Conservation (phyloP, 2,113 vertebrate species). For the Pelecanoides urinatrix region DNA sequence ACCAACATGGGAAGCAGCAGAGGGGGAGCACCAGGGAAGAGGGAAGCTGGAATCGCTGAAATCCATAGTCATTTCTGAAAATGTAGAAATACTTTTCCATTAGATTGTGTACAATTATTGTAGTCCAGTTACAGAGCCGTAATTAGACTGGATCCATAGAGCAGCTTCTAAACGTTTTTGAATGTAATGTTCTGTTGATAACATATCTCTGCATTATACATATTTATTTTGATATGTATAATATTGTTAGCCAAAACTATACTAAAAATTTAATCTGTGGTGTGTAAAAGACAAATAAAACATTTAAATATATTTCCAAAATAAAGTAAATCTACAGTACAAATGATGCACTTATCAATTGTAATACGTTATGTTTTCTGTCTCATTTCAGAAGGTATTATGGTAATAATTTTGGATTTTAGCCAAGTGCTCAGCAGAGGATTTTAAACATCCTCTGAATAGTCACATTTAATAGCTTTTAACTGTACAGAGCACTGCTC, state of each 20-base stretch:
- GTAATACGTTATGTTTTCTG: slow-evolving; percentile 72
- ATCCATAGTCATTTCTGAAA: background rate
- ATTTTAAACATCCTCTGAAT: slow-evolving; percentile 70
- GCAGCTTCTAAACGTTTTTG: background rate
- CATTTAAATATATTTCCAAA: slow-evolving; percentile 63
- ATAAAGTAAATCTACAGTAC: slow-evolving; percentile 46
- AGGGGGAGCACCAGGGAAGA: background rate
- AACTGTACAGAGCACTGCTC: slow-evolving; percentile 54
- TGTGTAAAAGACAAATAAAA: slow-evolving; percentile 35
- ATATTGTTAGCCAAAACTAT: background rate
- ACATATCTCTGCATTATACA: background rate
- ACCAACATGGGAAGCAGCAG: accelerated
- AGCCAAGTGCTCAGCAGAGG: slow-evolving; percentile 67
- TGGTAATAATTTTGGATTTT: slow-evolving; percentile 77
- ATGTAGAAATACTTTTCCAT: background rate
- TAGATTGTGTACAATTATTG: background rate
- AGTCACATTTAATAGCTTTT: slow-evolving; percentile 73
- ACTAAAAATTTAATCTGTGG: background rate
- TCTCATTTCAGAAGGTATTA: slow-evolving; percentile 77
- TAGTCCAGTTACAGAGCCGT: background rate
- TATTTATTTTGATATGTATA: background rate
- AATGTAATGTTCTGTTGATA: background rate
- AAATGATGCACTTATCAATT: slow-evolving; percentile 70
- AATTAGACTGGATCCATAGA: background rate
- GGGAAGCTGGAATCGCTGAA: background rate